Evolutionary conservation across 2,113 vertebrate species (phyloP).

Genomic region (Progne subis): DNA sequence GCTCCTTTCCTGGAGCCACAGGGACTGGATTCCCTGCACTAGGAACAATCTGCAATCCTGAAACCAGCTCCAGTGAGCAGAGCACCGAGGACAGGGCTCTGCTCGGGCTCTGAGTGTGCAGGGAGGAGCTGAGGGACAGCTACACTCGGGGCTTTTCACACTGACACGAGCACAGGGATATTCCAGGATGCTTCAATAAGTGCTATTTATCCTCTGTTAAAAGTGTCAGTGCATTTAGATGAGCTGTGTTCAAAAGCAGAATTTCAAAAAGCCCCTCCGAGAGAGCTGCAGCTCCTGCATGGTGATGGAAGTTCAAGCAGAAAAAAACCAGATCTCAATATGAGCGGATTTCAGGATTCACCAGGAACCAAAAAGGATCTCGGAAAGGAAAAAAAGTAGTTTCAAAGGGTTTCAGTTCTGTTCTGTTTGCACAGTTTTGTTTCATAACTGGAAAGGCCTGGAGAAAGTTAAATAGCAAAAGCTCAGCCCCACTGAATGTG

Average conservation of each 20-base stretch:
- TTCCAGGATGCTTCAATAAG: neutral
- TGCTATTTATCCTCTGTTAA: neutral
- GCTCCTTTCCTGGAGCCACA: neutral
- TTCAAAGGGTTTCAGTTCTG: neutral
- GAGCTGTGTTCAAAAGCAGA: neutral
- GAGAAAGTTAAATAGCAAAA: neutral
- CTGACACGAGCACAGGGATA: neutral
- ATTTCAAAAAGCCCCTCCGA: neutral
- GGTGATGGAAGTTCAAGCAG: neutral
- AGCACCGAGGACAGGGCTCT: neutral
- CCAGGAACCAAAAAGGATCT: neutral
- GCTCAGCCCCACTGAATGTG: neutral
- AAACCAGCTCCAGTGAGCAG: too few species aligned
- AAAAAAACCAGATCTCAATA: neutral
- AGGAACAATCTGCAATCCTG: neutral
- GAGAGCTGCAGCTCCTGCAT: neutral
- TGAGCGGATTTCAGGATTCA: neutral
- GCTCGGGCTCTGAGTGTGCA: fast-evolving
- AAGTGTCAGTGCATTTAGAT: fast-evolving
- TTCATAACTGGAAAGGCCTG: neutral
- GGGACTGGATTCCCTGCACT: neutral
- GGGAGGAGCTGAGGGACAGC: neutral
- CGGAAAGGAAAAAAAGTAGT: neutral
- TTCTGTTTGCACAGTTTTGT: neutral
- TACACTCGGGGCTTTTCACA: neutral